Percentiles rank a stretch among this genome's conserved stretches.
Conservation (phyloP, 2,888 invertebrate species). For the Tachystola acroxantha region DNA sequence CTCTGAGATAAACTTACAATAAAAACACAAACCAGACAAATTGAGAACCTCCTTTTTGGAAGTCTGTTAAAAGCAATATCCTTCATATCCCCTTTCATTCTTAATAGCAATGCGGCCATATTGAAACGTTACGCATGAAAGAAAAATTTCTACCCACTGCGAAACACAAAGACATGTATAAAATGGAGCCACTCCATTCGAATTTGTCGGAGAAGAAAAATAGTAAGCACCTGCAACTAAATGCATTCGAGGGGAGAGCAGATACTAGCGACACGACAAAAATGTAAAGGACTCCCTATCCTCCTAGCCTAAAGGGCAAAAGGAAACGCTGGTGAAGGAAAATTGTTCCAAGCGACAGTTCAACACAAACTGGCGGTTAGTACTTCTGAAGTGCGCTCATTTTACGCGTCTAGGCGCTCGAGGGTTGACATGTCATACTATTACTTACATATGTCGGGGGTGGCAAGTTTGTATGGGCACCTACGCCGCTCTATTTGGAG, state of each 20-base stretch:
- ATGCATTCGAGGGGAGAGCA: slow-evolving; percentile 46
- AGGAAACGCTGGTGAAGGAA: background rate
- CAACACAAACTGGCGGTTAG: background rate
- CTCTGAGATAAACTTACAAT: too few species aligned
- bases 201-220: slow-evolving; percentile 67
- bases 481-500: too few species aligned
- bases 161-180: slow-evolving; percentile 30
- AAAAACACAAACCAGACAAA: too few species aligned
- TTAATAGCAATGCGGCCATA: slow-evolving; percentile 29
- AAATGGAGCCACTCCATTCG: slow-evolving; percentile 47
- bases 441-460: slow-evolving; percentile 57
- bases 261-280: background rate
- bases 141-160: slow-evolving; percentile 24
- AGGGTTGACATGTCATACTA: slow-evolving; percentile 55
- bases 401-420: slow-evolving; percentile 44
- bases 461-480: background rate
- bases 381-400: slow-evolving; percentile 62
- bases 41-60: too few species aligned
- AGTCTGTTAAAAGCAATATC: too few species aligned
- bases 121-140: slow-evolving; percentile 34
- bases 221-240: slow-evolving; percentile 72
- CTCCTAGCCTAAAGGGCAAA: background rate
- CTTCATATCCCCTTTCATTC: slow-evolving; percentile 28
- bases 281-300: background rate
- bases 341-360: background rate